Evolutionary conservation across 2,797 vertebrate species (phyloP), one percentile per base, ranked within the genome.

Genomic region (Sebastiscus tertius): DNA sequence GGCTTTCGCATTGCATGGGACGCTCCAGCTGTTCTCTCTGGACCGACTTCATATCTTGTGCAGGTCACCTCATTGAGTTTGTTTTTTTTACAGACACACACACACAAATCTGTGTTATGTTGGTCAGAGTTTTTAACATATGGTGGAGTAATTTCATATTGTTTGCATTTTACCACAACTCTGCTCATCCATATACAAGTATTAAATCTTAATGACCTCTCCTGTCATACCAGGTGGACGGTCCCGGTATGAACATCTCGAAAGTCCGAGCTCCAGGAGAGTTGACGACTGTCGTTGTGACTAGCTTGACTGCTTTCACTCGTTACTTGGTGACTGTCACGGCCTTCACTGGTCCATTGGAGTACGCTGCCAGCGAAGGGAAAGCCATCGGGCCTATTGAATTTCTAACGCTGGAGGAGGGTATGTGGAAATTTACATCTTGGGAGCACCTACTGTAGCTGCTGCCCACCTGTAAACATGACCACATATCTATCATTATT

Each of bases 21-120:
- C 4, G 92, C 96, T 79, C 98, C 98, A 64, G 86, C 83, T 67
- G 55, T 97, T 88, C 94, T 99, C 67, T 97, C 98, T 1, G 98
- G 98, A 79, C 98, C 97, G 31, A 99, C 96, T 0, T 97, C 96
- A 52, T 99, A 99, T 90, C 95, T 99, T 79, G 94, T 99, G 81
- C 95, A 97, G 61, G 81, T 99, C 72, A 91, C 90, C 73, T 94
- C 94, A 67, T 95, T 96, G 94, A 96, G 94, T 80, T 34, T 31
- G 1, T 22, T n/a, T 67, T 27, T 33, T 79, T 64, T 63, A 27
- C n/a, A n/a, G 0, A 60, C 27, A 27, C 26, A 34, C 33, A 36
- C 34, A 16, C 22, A 58, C 55, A 6, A 13, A 71, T 29, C 26
- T 18, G 34, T 69, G 65, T 56, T 29, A 24, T n/a, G 10, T 55